Conservation (phyloP, 2,888 invertebrate genomes). For the Polylopha cassiicola region DNA sequence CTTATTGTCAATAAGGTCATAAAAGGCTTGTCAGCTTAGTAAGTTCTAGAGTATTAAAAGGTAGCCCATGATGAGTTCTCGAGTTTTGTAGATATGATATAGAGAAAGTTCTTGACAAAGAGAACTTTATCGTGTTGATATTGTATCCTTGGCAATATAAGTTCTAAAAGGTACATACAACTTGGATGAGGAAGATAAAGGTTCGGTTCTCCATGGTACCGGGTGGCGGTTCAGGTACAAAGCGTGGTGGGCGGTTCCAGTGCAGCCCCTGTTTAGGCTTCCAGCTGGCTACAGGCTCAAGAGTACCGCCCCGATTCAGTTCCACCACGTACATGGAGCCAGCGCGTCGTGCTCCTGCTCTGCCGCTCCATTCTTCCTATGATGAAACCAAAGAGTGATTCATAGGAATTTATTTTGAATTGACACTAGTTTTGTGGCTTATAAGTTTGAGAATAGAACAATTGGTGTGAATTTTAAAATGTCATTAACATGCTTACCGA, state of each 20-base stretch:
- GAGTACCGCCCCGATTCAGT: slow-evolving; percentile 1
- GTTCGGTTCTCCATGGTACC: slow-evolving; percentile 16
- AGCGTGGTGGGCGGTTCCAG: neutral
- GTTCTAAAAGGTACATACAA: slow-evolving; percentile 6
- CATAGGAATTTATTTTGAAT: too few relatives aligned
- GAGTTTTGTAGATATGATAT: too few relatives aligned
- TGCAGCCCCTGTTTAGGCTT: neutral
- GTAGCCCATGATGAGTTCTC: too few relatives aligned
- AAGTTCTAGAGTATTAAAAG: too few relatives aligned
- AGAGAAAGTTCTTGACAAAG: too few relatives aligned
- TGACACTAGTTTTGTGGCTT: too few relatives aligned
- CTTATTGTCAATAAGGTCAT: too few relatives aligned
- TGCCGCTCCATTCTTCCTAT: slow-evolving; percentile 4
- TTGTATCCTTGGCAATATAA: too few relatives aligned
- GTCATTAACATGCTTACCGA: slow-evolving; percentile 5
- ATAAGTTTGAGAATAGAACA: too few relatives aligned
- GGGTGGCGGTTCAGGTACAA: neutral
- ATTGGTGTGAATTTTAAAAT: neutral
- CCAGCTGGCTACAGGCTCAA: slow-evolving; percentile 6
- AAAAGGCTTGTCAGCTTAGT: too few relatives aligned
- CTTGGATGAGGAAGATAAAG: slow-evolving; percentile 10
- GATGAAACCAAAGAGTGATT: too few relatives aligned
- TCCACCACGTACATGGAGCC: slow-evolving; percentile 9
- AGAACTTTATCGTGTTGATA: too few relatives aligned
- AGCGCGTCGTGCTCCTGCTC: slow-evolving; percentile 7